Conservation (phyloP, 2,888 invertebrate genomes). For the Mesorhabditis spiculigera region DNA sequence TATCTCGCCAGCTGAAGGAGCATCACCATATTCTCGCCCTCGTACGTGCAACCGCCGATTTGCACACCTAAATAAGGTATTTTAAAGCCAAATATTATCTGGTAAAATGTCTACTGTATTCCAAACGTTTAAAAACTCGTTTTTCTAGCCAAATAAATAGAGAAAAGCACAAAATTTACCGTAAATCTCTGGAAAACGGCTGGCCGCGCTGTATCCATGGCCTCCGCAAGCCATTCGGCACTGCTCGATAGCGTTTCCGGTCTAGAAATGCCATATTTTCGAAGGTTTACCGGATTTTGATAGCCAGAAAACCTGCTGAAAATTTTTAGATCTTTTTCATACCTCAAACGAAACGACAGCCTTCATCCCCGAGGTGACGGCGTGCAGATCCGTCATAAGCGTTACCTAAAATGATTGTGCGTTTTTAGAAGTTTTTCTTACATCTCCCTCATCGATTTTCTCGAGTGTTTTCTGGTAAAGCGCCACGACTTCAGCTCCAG, state of each 20-base stretch:
- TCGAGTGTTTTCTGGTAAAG: constrained; percentile 23
- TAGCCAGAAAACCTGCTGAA: neutral
- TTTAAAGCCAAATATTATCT: too few relatives aligned
- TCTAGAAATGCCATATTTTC: neutral
- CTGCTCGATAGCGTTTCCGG: neutral
- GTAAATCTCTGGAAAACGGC: constrained; percentile 58
- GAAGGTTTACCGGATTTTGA: neutral
- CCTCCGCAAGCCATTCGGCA: constrained; percentile 86
- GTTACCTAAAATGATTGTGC: constrained; percentile 12
- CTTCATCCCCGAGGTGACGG: constrained; percentile 85
- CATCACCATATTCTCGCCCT: constrained; percentile 93
- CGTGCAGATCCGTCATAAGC: constrained; percentile 73
- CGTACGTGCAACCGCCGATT: constrained; percentile 87
- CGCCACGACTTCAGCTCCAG: constrained; percentile 41
- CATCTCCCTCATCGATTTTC: constrained; percentile 21
- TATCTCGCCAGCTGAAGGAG: constrained; percentile 83
- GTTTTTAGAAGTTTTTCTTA: constrained; percentile 2
- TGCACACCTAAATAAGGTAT: constrained; percentile 58
- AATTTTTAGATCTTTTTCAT: constrained; percentile 61
- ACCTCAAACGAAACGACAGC: constrained; percentile 74
- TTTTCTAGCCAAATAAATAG: neutral
- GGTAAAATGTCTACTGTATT: too few relatives aligned
- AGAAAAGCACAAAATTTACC: constrained; percentile 10
- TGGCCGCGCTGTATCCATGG: constrained; percentile 74
- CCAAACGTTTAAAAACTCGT: neutral